Evolutionary conservation across 2,888 invertebrate genomes (phyloP).

Genomic region (Amaurobius ferox): DNA sequence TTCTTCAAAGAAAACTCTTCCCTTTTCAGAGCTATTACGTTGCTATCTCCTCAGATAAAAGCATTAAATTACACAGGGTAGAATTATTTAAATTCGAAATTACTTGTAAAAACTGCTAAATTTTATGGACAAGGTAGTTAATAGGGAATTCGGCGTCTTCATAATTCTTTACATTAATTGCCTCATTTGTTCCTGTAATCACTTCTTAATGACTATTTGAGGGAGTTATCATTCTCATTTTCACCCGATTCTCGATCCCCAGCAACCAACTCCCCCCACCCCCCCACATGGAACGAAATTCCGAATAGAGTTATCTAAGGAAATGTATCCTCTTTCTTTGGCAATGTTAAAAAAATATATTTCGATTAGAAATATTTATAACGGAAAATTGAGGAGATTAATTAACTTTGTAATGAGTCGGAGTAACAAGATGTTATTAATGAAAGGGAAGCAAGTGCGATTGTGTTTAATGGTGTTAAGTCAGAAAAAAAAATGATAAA

Average conservation of each 20-base stretch:
- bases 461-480: no score
- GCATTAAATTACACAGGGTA: slow-evolving; percentile 23
- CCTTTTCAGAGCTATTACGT: no score
- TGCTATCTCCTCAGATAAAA: slow-evolving; percentile 28
- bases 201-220: slow-evolving; percentile 56
- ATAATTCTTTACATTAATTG: slow-evolving; percentile 64
- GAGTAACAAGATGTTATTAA: no score
- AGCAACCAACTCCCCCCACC: not conserved
- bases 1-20: no score
- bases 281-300: not conserved
- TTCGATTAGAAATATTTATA: not conserved
- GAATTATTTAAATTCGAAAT: slow-evolving; percentile 15
- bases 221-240: slow-evolving; percentile 22
- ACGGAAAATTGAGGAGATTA: not conserved
- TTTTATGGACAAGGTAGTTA: slow-evolving; percentile 1
- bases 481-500: no score
- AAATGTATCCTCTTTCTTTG: not conserved
- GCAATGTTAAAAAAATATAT: not conserved
- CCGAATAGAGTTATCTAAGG: not conserved
- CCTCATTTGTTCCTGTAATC: slow-evolving; percentile 57
- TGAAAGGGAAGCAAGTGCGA: no score
- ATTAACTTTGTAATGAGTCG: not conserved
- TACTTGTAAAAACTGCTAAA: slow-evolving; percentile 21
- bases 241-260: not conserved
- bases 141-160: slow-evolving; percentile 14